Evolutionary conservation across 2,888 invertebrate species (phyloP), one percentile per base, ranked within the genome.

Genomic region (Luperina nickerlii): DNA sequence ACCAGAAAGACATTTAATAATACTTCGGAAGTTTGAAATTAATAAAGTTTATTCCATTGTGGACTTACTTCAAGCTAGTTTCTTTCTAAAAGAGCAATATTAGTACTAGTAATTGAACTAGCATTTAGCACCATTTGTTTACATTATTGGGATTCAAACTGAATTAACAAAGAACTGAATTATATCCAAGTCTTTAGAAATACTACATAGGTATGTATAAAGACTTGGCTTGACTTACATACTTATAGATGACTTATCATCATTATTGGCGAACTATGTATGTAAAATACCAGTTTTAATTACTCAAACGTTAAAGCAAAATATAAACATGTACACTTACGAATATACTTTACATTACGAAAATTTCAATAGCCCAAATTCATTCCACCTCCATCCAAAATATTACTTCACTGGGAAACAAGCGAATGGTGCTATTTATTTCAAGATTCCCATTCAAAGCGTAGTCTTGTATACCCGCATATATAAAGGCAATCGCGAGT

Each of bases 361-460:
- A 48, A 57, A 63, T 57, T 27, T 75, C 27, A 48, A 75, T 75
- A 6, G 45, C 18, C 60, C 38, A 24, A 76, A 77, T 67, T 60
- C 24, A 45, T 71, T 67, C 32, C 32, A 62, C 54, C 45, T 67
- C 51, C 24, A 75, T 48, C 13, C 27, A 48, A 82, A 71, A 78
- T 82, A 71, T 82, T 68, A 78, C 62, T 62, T 72, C 62, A 63
- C 48, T 13, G 13, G 20, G 9, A 78, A 82, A 72, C 82, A 78
- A 77, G 78, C 54, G 67, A 78, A 82, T 82, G 48, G 62, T 57
- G 78, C 68, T 78, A 78, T 82, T 78, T 79, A 82, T 82, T 74
- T 66, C 60, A 74, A 78, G 65, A 82, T 71, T 74, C 42, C 32
- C n/a, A 76, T 83, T 83, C 62, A 73, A 42, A 48, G 15, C 72